phyloP scores from a whole-genome alignment of 2,113 vertebrate genomes.

The Oryzias celebensis region DNA sequence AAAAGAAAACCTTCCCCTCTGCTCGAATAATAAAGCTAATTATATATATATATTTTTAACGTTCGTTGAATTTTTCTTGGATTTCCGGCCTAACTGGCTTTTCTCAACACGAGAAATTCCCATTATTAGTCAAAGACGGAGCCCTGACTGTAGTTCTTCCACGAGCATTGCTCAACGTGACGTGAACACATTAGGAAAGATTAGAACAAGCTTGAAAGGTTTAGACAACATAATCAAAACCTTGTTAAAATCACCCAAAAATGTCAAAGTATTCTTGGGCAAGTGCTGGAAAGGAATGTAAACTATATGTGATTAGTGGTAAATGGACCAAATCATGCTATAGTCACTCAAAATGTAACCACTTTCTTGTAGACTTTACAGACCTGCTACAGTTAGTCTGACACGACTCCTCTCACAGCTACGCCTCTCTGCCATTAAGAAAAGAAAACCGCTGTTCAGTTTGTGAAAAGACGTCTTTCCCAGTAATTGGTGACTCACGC shows the following conservation, averaged over 20 bases:
- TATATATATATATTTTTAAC: no score
- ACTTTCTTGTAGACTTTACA: not conserved
- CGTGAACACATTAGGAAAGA: no score
- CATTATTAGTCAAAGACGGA: no score
- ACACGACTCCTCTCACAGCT: no score
- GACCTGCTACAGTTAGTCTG: not conserved
- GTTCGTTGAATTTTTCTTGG: no score
- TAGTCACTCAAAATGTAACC: not conserved
- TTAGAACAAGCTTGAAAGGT: not conserved
- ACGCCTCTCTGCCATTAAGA: not conserved
- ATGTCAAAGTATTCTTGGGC: slow-evolving; percentile 1
- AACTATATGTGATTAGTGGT: slow-evolving; percentile 19
- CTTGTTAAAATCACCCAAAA: not conserved
- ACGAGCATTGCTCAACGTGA: no score
- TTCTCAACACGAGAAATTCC: no score
- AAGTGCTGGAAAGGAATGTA: slow-evolving; percentile 13
- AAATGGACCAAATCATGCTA: slow-evolving; percentile 12
- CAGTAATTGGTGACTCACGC: slow-evolving; percentile 29
- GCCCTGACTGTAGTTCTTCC: no score
- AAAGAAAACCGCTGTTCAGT: not conserved
- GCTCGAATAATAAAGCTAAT: no score
- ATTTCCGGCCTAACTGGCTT: no score
- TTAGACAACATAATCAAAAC: slow-evolving; percentile 10
- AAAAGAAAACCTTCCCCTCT: no score
- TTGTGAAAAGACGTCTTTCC: slow-evolving; percentile 8